Evolutionary conservation across 2,797 vertebrate genomes (phyloP), one percentile per base, ranked within the genome.

Genomic region (Schizopygopsis malacanthus): DNA sequence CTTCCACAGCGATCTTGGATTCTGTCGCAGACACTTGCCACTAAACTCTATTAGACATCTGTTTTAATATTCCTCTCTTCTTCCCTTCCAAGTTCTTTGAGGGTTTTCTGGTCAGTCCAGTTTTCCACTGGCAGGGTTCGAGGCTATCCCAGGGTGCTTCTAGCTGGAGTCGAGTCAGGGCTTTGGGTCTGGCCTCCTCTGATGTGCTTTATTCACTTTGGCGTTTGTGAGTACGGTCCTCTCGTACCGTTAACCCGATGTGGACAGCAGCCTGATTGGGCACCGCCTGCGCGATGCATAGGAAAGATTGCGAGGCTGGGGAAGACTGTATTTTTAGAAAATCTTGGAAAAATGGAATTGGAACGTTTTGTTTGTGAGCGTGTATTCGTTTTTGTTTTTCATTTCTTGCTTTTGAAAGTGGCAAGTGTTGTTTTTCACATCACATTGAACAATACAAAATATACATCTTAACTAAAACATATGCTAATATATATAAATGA

Each of bases 141-240:
- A 95, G 96, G 95, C 94, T 94, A 95, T 95, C 95, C 96, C 95
- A 95, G 95, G 95, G 95, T 95, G 94, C 94, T 96, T 95, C 94
- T 93, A 89, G 72, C 83, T 95, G 94, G 95, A 95, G 91, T 91
- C 80, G 90, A 94, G 92, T 95, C 93, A 95, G 92, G 91, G 91
- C 92, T 93, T 91, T 93, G 92, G 93, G 92, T 91, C 94, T 92
- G 85, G 86, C 90, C 85, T 89, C 67, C 86, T 88, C 87, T 61
- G 45, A 71, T 71, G 88, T 87, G 90, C 92, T 86, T 82, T 88
- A 93, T 92, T 91, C 90, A 89, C 83, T 86, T 90, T 89, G 84
- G 59, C 83, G 89, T 92, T 91, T 92, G 88, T 87, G 89, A 89
- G 90, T 92, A 88, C 88, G 67, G 91, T 90, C 7, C 69, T 90